Conservation (phyloP, 2,113 vertebrate genomes). For the Camelus dromedarius region DNA sequence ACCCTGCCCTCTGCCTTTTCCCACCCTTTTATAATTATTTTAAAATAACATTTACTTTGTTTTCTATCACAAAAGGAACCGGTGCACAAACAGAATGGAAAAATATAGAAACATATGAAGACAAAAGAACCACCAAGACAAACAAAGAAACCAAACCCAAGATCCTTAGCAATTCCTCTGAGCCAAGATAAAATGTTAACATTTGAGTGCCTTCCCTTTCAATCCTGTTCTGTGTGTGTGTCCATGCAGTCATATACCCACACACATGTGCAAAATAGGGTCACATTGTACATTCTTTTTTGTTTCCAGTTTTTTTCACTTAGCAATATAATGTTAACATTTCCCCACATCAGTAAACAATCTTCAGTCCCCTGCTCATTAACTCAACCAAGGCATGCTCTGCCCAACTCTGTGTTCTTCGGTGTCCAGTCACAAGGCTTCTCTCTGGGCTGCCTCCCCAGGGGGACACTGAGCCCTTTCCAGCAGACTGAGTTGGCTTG, state of each 20-base stretch:
- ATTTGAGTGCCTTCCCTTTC: not conserved
- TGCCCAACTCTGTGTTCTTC: not conserved
- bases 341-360: not conserved
- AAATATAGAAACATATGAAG: not conserved
- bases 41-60: not conserved
- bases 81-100: not conserved
- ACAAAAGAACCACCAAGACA: not conserved
- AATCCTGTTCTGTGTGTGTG: too few species aligned
- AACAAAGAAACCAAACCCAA: not conserved
- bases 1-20: not conserved
- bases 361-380: not conserved
- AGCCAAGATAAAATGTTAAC: not conserved
- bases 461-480: not conserved
- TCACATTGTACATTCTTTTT: not conserved
- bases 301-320: not conserved
- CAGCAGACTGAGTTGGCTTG: not conserved
- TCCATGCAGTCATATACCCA: not conserved
- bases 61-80: constrained; percentile 41
- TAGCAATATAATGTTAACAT: not conserved
- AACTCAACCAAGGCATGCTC: not conserved
- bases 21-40: not conserved
- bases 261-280: not conserved
- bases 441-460: not conserved
- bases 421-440: not conserved
- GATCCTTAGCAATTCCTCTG: not conserved